Percentiles rank a stretch among this genome's conserved stretches.
Evolutionary conservation across 2,888 invertebrate genomes (phyloP).

Genomic region (Salticus scenicus): DNA sequence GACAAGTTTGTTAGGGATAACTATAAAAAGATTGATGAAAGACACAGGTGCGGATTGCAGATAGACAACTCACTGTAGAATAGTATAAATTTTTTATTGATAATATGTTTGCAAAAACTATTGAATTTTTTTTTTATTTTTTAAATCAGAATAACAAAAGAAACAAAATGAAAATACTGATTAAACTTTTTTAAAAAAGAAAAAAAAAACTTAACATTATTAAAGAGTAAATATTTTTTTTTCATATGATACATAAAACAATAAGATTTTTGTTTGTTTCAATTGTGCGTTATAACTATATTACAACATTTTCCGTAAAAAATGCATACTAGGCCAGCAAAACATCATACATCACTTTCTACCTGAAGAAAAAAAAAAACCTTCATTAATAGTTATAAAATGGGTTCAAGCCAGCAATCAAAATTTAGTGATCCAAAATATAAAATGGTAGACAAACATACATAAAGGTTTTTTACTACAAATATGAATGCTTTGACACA

Average conservation of each 20-base stretch:
- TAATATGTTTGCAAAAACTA: background rate
- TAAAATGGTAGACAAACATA: conserved; percentile 16
- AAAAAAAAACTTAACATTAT: conserved; percentile 60
- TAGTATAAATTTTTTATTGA: conserved; percentile 18
- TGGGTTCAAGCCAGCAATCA: too few relatives aligned
- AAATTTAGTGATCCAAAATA: background rate
- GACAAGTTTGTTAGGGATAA: conserved; percentile 19
- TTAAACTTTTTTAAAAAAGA: too few relatives aligned
- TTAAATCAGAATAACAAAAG: background rate
- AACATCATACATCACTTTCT: background rate
- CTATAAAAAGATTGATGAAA: conserved; percentile 47
- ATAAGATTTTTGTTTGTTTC: conserved; percentile 47
- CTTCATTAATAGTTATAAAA: too few relatives aligned
- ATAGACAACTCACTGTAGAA: conserved; percentile 30
- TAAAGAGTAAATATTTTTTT: conserved; percentile 37
- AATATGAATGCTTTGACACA: too few relatives aligned
- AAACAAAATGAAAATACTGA: conserved; percentile 58
- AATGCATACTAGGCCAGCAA: conserved; percentile 27
- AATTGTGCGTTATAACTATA: conserved; percentile 68
- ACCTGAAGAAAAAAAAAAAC: background rate
- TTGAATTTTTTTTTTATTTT: background rate
- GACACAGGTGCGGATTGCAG: conserved; percentile 51
- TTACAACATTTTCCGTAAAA: conserved; percentile 63
- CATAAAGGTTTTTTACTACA: too few relatives aligned
- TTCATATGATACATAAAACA: conserved; percentile 55